These are phyloP conservation scores for Volucella bombylans DNA, from an alignment of 2,888 invertebrate species.

Conservation along the genomic window DNA sequence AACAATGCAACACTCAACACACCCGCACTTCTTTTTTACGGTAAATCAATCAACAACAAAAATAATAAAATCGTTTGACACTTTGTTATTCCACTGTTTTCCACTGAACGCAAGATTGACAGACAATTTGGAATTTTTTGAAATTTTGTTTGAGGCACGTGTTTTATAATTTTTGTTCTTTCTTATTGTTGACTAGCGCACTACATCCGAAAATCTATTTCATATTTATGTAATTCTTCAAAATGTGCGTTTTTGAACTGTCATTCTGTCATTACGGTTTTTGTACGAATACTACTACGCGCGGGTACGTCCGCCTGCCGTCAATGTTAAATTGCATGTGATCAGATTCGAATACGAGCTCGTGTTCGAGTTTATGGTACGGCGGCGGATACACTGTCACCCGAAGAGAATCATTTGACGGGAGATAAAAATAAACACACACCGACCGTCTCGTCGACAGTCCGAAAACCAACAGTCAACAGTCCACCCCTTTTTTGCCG, in stretches of 20 bases:
- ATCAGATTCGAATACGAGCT: constrained; percentile 77
- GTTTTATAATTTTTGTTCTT: not conserved
- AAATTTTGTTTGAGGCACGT: not conserved
- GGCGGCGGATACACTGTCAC: constrained; percentile 75
- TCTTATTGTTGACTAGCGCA: constrained; percentile 3
- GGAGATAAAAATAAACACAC: constrained; percentile 68
- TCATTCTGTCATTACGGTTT: constrained; percentile 50
- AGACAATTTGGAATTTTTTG: no score
- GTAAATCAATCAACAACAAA: not conserved
- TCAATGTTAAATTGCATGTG: constrained; percentile 81
- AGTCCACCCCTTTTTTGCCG: constrained; percentile 71
- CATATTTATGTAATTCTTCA: constrained; percentile 23
- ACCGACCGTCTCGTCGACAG: no score
- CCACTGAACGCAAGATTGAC: not conserved
- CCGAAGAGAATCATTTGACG: constrained; percentile 64
- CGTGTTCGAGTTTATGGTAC: constrained; percentile 73
- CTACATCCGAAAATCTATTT: constrained; percentile 11
- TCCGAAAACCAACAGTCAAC: not conserved
- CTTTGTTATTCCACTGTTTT: constrained; percentile 28
- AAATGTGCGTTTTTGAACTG: constrained; percentile 67
- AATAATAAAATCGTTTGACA: not conserved
- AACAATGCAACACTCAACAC: constrained; percentile 24
- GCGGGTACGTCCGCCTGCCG: constrained; percentile 79
- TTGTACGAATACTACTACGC: constrained; percentile 13
- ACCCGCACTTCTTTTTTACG: constrained; percentile 47